phyloP scores from a whole-genome alignment of 2,113 vertebrate species.

The Xiphorhynchus elegans region DNA sequence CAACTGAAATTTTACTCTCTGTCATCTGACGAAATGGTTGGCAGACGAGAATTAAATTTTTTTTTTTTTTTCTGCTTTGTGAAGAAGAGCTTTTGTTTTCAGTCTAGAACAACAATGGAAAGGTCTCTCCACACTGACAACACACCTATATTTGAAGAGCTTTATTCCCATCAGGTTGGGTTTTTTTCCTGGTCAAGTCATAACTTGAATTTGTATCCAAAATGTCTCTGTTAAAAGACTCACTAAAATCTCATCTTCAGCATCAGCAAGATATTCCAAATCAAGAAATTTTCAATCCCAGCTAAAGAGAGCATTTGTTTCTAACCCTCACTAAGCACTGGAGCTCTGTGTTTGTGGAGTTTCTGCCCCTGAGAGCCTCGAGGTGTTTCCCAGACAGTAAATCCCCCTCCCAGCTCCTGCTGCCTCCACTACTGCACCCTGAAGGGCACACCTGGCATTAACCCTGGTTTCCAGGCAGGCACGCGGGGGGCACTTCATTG shows the following conservation, averaged over 20 bases:
- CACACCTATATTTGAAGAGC: not conserved
- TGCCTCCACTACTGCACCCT: not conserved
- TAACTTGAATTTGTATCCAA: constrained; percentile 1
- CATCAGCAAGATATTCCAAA: not conserved
- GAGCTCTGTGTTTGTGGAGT: not conserved
- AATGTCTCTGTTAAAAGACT: not conserved
- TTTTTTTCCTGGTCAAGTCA: not conserved
- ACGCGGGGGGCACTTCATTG: not conserved
- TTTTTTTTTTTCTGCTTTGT: not conserved
- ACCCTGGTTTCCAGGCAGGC: not conserved
- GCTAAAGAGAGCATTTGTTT: not conserved
- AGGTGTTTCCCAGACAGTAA: not conserved
- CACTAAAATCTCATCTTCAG: not conserved
- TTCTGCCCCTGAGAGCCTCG: not conserved
- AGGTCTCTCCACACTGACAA: not conserved
- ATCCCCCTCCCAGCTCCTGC: not conserved
- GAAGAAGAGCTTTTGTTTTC: constrained; percentile 28
- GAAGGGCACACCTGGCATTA: not conserved
- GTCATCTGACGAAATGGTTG: not conserved
- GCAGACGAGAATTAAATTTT: not conserved
- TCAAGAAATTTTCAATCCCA: not conserved
- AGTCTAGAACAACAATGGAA: not conserved
- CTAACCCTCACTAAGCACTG: not conserved
- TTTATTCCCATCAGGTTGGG: not conserved
- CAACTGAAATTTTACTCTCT: not conserved